A percentile compares a stretch with the other conserved stretches of the same genome.
Conservation (phyloP, 2,888 invertebrate genomes). For the Thysanoteuthis rhombus region DNA sequence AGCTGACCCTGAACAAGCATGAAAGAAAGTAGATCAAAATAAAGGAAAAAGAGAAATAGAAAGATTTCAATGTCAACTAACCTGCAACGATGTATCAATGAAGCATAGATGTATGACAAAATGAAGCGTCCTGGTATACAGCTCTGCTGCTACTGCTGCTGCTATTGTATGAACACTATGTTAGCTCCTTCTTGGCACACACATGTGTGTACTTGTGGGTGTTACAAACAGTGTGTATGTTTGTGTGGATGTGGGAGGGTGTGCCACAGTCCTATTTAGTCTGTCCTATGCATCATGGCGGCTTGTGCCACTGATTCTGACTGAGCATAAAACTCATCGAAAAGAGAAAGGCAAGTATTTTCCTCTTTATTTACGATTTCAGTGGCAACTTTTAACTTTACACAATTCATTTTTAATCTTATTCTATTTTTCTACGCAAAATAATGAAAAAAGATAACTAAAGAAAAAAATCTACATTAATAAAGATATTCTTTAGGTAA, state of each 20-base stretch:
- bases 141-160: constrained; percentile 1
- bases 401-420: too few relatives aligned
- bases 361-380: background rate
- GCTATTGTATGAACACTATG: background rate
- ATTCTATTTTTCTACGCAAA: too few relatives aligned
- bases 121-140: background rate
- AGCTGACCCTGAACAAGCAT: too few relatives aligned
- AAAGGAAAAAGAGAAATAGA: too few relatives aligned
- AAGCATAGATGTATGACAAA: background rate
- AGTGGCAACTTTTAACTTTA: too few relatives aligned
- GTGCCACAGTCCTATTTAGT: background rate
- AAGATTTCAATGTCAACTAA: background rate
- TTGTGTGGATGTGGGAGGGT: background rate
- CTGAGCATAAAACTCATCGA: background rate
- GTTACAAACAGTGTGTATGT: background rate
- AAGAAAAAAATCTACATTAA: too few relatives aligned
- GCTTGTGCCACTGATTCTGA: background rate
- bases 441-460: too few relatives aligned
- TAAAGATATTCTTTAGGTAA: too few relatives aligned
- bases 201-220: background rate
- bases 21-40: too few relatives aligned
- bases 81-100: background rate
- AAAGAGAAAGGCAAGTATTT: background rate
- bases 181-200: background rate
- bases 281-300: background rate